Conservation (phyloP, 2,888 invertebrate genomes). For the Caenorhabditis sp. region DNA sequence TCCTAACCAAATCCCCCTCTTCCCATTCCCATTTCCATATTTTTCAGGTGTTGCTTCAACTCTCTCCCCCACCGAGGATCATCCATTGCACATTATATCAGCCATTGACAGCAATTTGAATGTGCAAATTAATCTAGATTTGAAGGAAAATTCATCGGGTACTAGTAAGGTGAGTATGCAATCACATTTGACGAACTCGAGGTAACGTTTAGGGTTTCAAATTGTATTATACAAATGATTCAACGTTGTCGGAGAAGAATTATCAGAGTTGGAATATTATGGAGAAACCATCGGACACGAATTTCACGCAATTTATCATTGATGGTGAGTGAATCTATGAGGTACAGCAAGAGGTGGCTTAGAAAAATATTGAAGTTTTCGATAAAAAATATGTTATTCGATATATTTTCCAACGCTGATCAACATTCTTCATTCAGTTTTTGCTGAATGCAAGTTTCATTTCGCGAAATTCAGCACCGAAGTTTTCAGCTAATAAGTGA, state of each 20-base stretch:
- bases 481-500: too few species aligned
- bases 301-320: slow-evolving; percentile 14
- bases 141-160: slow-evolving; percentile 30
- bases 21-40: background rate
- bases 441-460: too few species aligned
- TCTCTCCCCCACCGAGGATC: slow-evolving; percentile 1
- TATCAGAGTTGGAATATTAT: slow-evolving; percentile 26
- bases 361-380: too few species aligned
- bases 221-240: slow-evolving; percentile 37
- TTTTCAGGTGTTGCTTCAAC: slow-evolving; percentile 1
- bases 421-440: too few species aligned
- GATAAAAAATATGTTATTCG: too few species aligned
- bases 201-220: slow-evolving; percentile 30
- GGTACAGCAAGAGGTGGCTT: background rate
- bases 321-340: background rate
- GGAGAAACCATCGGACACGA: slow-evolving; percentile 21
- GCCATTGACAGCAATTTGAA: slow-evolving; percentile 24
- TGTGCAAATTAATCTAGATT: slow-evolving; percentile 8
- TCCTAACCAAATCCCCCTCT: background rate
- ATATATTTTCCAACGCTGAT: too few species aligned
- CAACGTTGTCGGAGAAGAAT: slow-evolving; percentile 19
- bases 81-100: slow-evolving; percentile 15
- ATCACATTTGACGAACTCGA: background rate
- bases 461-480: too few species aligned
- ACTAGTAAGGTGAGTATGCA: slow-evolving; percentile 11